Conservation (phyloP, 92 coral and sea anemone species). For the Pocillopora meandrina region DNA sequence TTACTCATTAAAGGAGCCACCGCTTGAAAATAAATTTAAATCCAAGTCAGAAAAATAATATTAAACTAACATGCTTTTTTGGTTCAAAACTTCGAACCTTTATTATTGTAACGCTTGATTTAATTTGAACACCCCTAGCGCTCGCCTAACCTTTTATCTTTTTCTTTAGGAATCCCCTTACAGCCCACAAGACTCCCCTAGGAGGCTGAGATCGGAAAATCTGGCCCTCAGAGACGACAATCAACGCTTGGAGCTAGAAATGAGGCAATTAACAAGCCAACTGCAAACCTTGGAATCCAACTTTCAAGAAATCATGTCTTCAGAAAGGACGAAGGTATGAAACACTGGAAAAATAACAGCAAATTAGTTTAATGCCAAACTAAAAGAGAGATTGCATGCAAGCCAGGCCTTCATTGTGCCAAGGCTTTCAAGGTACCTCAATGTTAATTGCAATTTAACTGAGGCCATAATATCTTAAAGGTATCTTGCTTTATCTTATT, state of each 20-base stretch:
- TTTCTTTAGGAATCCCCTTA: constrained; percentile 57
- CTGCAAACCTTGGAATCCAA: constrained; percentile 62
- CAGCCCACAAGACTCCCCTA: constrained; percentile 63
- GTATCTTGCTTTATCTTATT: too few species aligned
- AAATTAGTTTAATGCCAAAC: not conserved
- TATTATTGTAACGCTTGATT: too few species aligned
- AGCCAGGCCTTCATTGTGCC: too few species aligned
- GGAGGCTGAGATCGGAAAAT: constrained; percentile 75
- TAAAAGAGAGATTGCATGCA: too few species aligned
- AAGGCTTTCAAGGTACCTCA: too few species aligned
- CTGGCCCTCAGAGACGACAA: constrained; percentile 66
- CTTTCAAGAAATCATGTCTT: constrained; percentile 62
- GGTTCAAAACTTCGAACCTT: too few species aligned
- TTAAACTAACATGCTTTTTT: too few species aligned
- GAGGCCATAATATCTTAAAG: too few species aligned
- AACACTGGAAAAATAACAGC: not conserved
- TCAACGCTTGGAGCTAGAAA: constrained; percentile 61
- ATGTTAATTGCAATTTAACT: too few species aligned
- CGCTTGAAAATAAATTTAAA: not conserved
- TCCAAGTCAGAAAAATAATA: too few species aligned
- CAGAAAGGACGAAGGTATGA: constrained; percentile 69
- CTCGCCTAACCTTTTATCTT: not conserved
- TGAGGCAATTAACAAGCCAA: constrained; percentile 58
- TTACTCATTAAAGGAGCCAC: not conserved
- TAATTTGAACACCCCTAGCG: not conserved